A percentile compares a stretch with the other conserved stretches of the same genome.
Evolutionary conservation across 2,113 vertebrate genomes (phyloP).

Genomic region (Eonycteris spelaea): DNA sequence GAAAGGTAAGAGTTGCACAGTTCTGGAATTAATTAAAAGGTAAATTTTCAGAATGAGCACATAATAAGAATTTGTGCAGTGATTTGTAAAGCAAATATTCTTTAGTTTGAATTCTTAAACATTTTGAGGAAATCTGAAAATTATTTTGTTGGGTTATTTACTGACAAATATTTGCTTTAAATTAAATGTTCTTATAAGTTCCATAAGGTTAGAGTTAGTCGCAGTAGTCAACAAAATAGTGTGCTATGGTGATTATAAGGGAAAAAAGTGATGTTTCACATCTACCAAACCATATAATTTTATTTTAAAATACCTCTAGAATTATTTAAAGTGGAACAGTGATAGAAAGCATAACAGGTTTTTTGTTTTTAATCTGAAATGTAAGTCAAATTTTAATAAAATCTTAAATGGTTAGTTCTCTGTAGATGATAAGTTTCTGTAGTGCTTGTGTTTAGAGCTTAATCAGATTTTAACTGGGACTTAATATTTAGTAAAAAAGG

Average conservation of each 20-base stretch:
- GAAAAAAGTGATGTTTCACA: neutral
- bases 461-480: neutral
- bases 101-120: neutral
- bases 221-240: neutral
- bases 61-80: neutral
- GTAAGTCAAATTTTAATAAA: neutral
- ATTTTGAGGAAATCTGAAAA: neutral
- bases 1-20: constrained; percentile 36
- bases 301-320: neutral
- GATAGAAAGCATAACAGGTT: neutral
- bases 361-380: neutral
- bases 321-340: neutral
- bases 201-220: neutral
- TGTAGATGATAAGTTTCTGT: neutral
- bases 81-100: neutral
- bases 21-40: neutral
- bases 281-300: neutral
- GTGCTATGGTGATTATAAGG: neutral
- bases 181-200: neutral
- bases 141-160: neutral
- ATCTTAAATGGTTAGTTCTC: neutral
- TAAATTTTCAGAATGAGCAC: constrained; percentile 10
- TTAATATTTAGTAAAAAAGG: neutral
- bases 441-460: neutral
- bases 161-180: neutral